Evolutionary conservation across 2,797 vertebrate species (phyloP).

Genomic region (Moxostoma hubbsi): DNA sequence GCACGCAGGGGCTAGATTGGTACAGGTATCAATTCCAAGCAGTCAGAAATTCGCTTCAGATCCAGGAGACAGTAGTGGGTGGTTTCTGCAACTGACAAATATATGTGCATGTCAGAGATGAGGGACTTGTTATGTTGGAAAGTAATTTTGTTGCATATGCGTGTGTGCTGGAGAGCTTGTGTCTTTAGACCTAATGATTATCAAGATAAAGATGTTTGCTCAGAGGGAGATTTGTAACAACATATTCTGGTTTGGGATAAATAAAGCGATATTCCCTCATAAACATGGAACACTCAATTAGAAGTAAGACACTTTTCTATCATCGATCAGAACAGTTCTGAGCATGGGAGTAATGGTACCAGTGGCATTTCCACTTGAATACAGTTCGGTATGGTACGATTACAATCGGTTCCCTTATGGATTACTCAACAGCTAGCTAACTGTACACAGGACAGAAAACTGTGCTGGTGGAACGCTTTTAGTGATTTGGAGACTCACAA

Average conservation of each 20-base stretch:
- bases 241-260: background rate
- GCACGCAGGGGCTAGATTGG: conserved; percentile 72
- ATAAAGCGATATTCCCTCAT: background rate
- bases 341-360: background rate
- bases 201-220: conserved; percentile 13
- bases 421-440: no score
- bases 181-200: background rate
- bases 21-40: conserved; percentile 76
- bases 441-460: no score
- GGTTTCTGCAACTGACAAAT: conserved; percentile 53
- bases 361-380: no score
- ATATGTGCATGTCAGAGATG: conserved; percentile 20
- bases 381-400: no score
- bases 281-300: background rate
- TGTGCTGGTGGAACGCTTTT: no score
- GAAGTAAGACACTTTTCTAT: background rate
- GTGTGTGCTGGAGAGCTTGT: conserved; percentile 1
- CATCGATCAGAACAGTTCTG: no score
- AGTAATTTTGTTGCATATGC: conserved; percentile 30
- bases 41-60: conserved; percentile 74
- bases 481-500: no score
- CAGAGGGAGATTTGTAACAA: background rate
- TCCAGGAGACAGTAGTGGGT: conserved; percentile 65
- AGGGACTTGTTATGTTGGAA: conserved; percentile 33
- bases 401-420: no score